These are phyloP conservation scores for Hemibagrus guttatus DNA, from an alignment of 2,797 vertebrate species.

Conservation along the genomic window DNA sequence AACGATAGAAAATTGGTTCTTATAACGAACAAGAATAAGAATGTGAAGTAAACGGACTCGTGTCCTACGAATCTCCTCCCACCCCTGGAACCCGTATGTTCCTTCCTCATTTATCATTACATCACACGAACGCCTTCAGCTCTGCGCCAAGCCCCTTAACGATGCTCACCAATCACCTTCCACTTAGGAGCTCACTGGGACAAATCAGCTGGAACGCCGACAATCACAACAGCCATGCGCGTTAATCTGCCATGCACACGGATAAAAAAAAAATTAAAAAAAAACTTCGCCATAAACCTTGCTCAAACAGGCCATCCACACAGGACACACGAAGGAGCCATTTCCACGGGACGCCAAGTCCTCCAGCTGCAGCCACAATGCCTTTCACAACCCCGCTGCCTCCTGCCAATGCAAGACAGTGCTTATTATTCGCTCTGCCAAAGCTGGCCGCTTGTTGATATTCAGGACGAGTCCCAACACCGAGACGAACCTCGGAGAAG, in stretches of 20 bases:
- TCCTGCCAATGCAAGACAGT: constrained; percentile 60
- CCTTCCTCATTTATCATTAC: constrained; percentile 6
- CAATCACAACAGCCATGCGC: background rate
- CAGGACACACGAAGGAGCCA: constrained; percentile 16
- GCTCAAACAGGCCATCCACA: constrained; percentile 32
- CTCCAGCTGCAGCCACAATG: constrained; percentile 55
- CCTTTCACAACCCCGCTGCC: constrained; percentile 44
- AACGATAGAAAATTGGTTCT: background rate
- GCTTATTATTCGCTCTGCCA: constrained; percentile 60
- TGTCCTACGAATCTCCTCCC: background rate
- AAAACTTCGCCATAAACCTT: constrained; percentile 19
- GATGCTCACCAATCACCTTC: constrained; percentile 27
- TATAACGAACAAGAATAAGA: no score
- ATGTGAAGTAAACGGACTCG: background rate
- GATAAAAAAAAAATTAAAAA: background rate
- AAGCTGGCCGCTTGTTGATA: constrained; percentile 60
- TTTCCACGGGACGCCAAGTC: constrained; percentile 47
- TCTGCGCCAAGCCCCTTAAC: constrained; percentile 7
- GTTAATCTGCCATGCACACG: background rate
- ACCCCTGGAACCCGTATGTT: background rate
- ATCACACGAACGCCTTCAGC: constrained; percentile 2
- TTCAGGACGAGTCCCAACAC: constrained; percentile 48
- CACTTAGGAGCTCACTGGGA: constrained; percentile 1
- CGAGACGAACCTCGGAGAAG: constrained; percentile 28
- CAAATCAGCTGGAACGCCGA: constrained; percentile 21